These are phyloP conservation scores for Helobdella robusta DNA, from an alignment of 2,888 invertebrate species.

Conservation along the genomic window DNA sequence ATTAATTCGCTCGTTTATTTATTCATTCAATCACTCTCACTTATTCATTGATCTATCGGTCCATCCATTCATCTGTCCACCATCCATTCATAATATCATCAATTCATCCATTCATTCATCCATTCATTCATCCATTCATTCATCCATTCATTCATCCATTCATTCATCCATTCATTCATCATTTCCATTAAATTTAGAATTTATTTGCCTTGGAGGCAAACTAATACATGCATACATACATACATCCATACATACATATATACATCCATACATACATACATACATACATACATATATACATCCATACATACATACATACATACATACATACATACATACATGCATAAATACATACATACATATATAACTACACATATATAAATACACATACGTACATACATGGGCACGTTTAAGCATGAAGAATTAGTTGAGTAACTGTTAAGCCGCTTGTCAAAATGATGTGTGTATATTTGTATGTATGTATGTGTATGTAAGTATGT, in stretches of 20 bases:
- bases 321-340: not conserved
- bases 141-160: not conserved
- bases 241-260: not conserved
- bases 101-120: not conserved
- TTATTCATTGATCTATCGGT: too few species aligned
- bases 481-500: conserved; percentile 6
- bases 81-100: too few species aligned
- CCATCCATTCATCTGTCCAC: too few species aligned
- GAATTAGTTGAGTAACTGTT: not conserved
- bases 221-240: too few species aligned
- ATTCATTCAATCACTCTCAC: too few species aligned
- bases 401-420: not conserved
- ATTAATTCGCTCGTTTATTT: too few species aligned
- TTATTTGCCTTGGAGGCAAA: too few species aligned
- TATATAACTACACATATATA: conserved; percentile 17
- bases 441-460: not conserved
- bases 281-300: not conserved
- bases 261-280: not conserved
- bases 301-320: conserved; percentile 5
- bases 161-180: too few species aligned
- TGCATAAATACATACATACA: not conserved
- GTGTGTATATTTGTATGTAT: not conserved
- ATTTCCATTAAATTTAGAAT: too few species aligned
- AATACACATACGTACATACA: conserved; percentile 10
- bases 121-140: not conserved